Base-by-base conservation (phyloP, 2,888 invertebrate species). In the Dimorphilus gyrociliatus region DNA sequence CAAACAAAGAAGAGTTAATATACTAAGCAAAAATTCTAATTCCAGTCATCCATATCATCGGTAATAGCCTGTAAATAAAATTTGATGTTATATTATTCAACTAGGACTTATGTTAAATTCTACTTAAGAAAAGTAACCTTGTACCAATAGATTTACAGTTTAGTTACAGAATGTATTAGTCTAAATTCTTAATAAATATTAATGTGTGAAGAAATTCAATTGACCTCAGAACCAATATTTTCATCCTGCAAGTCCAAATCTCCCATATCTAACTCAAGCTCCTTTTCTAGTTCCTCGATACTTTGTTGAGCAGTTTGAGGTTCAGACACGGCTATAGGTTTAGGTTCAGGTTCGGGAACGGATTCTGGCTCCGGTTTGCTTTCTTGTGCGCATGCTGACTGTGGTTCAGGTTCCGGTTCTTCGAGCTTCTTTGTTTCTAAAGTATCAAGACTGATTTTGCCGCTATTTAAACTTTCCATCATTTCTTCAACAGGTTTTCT, bases 241-340 rank as follows among this genome's bases (percentile, higher is more conserved):
- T 78, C 78, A 55, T 84, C 82, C 17, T n/a, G n/a, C n/a, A 86
- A 64, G 42, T 74, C 74, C 44, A 81, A 71, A 42, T 76, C 78
- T 42, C 82, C 81, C 30, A 85, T 70, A 60, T 85, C 85, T 28
- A 78, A 63, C 53, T 85, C 84, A 23, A 84, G 63, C 50, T 85
- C 84, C 38, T 74, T 73, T 50, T 73, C 73, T 46, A 66, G 37
- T 24, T 53, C 54, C n/a, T 42, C 39, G 13, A 37, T 27, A 16
- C 5, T 24, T 25, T 18, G 30, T 36, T 67, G 53, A 44, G 68
- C 63, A 26, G 48, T n/a, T n/a, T n/a, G n/a, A n/a, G n/a, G n/a
- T n/a, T n/a, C n/a, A n/a, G n/a, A n/a, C n/a, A n/a, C n/a, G 10
- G 15, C 16, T 5, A 6, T 19, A 3, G 15, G 14, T 12, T 14